These are phyloP conservation scores for Mesorhabditis sp. DNA, from an alignment of 2,888 invertebrate species.

Conservation along the genomic window DNA sequence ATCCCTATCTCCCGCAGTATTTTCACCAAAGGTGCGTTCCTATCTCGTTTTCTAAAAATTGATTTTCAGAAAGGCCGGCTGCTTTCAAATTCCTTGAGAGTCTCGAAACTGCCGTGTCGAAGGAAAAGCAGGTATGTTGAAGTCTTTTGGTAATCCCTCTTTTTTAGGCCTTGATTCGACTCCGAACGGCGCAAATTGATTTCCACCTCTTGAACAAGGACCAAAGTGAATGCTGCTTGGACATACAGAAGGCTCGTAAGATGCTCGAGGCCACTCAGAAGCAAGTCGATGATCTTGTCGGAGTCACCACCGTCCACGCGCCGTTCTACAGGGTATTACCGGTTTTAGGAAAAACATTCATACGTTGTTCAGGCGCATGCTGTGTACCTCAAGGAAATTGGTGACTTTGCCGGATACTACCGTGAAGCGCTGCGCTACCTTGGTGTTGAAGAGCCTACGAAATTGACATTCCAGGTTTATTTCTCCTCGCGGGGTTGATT, in stretches of 20 bases:
- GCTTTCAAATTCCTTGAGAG: conserved; percentile 83
- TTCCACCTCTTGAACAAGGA: conserved; percentile 60
- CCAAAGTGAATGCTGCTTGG: conserved; percentile 60
- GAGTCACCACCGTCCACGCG: conserved; percentile 52
- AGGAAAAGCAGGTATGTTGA: conserved; percentile 59
- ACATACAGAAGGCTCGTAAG: conserved; percentile 40
- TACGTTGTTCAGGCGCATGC: conserved; percentile 33
- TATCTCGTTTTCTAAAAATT: conserved; percentile 1
- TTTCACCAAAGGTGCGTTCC: conserved; percentile 22
- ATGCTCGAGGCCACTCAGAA: conserved; percentile 43
- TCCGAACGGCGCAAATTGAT: conserved; percentile 72
- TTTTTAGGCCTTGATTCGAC: conserved; percentile 73
- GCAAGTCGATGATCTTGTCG: conserved; percentile 37
- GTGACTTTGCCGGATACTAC: conserved; percentile 90
- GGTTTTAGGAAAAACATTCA: background rate
- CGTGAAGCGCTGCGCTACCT: conserved; percentile 79
- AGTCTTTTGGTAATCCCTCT: background rate
- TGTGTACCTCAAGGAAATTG: conserved; percentile 60
- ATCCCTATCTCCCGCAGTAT: conserved; percentile 61
- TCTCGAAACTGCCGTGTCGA: conserved; percentile 79
- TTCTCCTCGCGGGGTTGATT: background rate
- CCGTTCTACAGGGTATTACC: conserved; percentile 47
- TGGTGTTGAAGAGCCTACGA: conserved; percentile 62
- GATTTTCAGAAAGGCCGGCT: conserved; percentile 71
- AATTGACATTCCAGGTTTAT: conserved; percentile 27